Conservation (phyloP, 1,140 invertebrate genomes). For the Telenomus remus region DNA sequence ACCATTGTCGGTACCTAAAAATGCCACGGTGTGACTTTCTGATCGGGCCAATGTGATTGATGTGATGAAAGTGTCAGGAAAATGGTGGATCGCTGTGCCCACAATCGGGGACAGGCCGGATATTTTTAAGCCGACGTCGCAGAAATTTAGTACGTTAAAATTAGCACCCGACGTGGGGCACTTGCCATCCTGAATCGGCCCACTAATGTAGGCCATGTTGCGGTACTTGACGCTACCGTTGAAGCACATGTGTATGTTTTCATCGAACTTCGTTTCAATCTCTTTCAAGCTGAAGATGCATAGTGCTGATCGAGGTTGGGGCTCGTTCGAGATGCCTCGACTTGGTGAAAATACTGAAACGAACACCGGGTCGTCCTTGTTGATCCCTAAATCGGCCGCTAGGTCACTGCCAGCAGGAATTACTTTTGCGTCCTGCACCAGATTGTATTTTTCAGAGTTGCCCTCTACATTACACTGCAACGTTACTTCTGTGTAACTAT, state of each 20-base stretch:
- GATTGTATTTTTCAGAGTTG: slow-evolving; percentile 83
- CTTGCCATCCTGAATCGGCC: slow-evolving; percentile 90
- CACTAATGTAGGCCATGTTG: slow-evolving; percentile 95
- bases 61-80: slow-evolving; percentile 87
- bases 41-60: slow-evolving; percentile 89
- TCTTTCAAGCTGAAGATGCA: slow-evolving; percentile 90
- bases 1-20: slow-evolving; percentile 89
- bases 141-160: slow-evolving; percentile 94
- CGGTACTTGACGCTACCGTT: slow-evolving; percentile 93
- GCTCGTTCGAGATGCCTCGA: slow-evolving; percentile 87
- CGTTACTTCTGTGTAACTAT: slow-evolving; percentile 96
- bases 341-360: slow-evolving; percentile 90
- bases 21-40: slow-evolving; percentile 92
- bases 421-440: slow-evolving; percentile 93
- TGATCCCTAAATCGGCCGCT: slow-evolving; percentile 86
- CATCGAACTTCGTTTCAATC: slow-evolving; percentile 94
- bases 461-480: slow-evolving; percentile 85
- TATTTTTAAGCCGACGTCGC: slow-evolving; percentile 93
- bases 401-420: slow-evolving; percentile 86
- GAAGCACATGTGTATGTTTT: slow-evolving; percentile 98
- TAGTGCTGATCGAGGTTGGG: slow-evolving; percentile 85
- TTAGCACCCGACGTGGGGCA: slow-evolving; percentile 89
- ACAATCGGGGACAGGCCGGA: slow-evolving; percentile 90
- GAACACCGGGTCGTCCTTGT: slow-evolving; percentile 85
- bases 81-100: slow-evolving; percentile 83